Percentiles rank a stretch among this genome's conserved stretches.
These are phyloP conservation scores for Dinoponera quadriceps DNA, from an alignment of 1,140 invertebrate genomes.

Conservation along the genomic window DNA sequence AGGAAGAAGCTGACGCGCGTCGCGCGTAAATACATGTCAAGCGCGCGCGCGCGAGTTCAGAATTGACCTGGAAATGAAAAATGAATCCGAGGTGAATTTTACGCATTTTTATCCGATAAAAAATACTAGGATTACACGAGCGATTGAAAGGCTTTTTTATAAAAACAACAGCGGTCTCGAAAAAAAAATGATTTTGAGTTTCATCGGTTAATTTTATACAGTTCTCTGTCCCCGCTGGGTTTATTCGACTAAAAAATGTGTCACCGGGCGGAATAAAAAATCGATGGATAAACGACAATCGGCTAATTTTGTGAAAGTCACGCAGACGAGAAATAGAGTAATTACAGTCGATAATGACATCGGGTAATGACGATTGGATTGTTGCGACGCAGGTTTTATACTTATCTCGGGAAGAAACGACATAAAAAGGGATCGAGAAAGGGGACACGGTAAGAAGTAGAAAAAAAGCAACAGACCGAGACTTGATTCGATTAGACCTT, in stretches of 20 bases:
- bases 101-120: constrained; percentile 39
- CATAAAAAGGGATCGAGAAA: too few species aligned
- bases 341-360: too few species aligned
- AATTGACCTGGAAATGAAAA: constrained; percentile 32
- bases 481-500: too few species aligned
- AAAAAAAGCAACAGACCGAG: too few species aligned
- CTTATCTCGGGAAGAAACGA: too few species aligned
- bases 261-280: constrained; percentile 1
- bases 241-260: constrained; percentile 37
- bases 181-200: constrained; percentile 32
- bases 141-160: constrained; percentile 36
- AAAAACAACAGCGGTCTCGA: constrained; percentile 17
- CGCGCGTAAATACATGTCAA: background rate
- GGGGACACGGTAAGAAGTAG: too few species aligned
- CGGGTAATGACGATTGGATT: too few species aligned
- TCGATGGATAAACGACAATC: background rate
- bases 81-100: constrained; percentile 8
- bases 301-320: background rate
- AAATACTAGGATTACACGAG: constrained; percentile 3
- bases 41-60: background rate
- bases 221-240: constrained; percentile 16
- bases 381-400: too few species aligned
- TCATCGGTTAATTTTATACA: constrained; percentile 35
- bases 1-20: background rate
- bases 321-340: background rate